phyloP scores from a whole-genome alignment of 2,888 invertebrate genomes.

The Hoplodrina ambigua region DNA sequence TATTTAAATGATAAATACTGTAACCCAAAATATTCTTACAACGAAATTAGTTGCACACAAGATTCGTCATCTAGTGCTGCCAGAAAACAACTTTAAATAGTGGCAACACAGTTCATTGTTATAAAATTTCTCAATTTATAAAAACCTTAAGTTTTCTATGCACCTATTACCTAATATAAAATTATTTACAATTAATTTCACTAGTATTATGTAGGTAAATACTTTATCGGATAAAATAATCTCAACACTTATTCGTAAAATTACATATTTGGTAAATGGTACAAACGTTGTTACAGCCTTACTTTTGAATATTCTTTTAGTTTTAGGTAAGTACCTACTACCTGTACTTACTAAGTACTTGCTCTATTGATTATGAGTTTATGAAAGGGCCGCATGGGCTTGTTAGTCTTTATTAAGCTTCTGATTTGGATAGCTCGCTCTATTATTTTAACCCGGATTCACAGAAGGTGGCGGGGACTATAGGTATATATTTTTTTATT shows the following conservation, averaged over 20 bases:
- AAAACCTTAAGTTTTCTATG: constrained; percentile 1
- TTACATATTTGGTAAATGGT: constrained; percentile 44
- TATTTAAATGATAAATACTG: constrained; percentile 52
- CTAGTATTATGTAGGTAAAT: constrained; percentile 10
- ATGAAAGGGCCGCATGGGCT: background rate
- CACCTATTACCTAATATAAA: constrained; percentile 4
- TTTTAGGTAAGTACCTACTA: background rate
- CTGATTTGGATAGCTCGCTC: background rate
- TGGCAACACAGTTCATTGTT: constrained; percentile 2
- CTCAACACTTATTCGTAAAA: constrained; percentile 35
- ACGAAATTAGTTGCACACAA: constrained; percentile 14
- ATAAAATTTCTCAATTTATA: constrained; percentile 14
- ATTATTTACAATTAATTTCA: constrained; percentile 43
- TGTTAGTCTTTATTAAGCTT: background rate
- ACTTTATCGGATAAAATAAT: constrained; percentile 20
- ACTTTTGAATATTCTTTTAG: background rate
- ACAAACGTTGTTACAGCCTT: constrained; percentile 40
- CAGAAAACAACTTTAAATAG: constrained; percentile 18
- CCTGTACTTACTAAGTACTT: background rate
- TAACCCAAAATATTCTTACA: constrained; percentile 36
- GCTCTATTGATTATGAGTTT: background rate
- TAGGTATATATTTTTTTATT: too few relatives aligned
- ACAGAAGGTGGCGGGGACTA: too few relatives aligned
- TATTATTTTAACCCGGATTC: background rate
- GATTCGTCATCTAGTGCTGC: constrained; percentile 13